These are phyloP conservation scores for Orthonevra nobilis DNA, from an alignment of 2,888 invertebrate species.

Conservation along the genomic window DNA sequence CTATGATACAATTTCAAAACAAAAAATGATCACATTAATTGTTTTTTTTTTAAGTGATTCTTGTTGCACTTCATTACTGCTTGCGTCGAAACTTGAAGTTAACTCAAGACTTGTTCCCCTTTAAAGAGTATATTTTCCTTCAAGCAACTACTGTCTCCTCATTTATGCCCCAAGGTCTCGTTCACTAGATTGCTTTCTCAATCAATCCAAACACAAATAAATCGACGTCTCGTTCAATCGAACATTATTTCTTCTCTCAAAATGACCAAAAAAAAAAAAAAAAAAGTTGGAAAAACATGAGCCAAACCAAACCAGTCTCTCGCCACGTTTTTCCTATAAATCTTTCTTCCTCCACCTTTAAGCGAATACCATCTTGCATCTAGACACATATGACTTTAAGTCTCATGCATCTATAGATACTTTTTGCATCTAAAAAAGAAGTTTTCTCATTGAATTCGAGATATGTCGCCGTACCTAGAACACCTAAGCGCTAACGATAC, in stretches of 20 bases:
- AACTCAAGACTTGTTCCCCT: too few relatives aligned
- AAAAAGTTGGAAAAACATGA: neutral
- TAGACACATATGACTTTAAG: too few relatives aligned
- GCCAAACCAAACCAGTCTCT: conserved; percentile 27
- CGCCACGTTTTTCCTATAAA: conserved; percentile 34
- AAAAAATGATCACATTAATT: too few relatives aligned
- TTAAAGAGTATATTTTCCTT: too few relatives aligned
- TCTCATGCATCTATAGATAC: too few relatives aligned
- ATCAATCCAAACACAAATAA: conserved; percentile 7
- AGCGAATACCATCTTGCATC: conserved; percentile 4
- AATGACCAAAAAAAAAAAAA: neutral
- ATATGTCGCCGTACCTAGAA: conserved; percentile 52
- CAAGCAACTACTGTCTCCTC: too few relatives aligned
- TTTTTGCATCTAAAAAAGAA: conserved; percentile 3
- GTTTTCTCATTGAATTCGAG: conserved; percentile 46
- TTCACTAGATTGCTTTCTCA: conserved; percentile 21
- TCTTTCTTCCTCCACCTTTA: conserved; percentile 12
- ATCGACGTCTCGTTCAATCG: conserved; percentile 28
- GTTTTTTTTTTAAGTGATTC: too few relatives aligned
- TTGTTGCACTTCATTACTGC: too few relatives aligned
- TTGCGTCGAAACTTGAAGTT: too few relatives aligned
- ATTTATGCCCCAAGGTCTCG: neutral
- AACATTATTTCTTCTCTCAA: neutral
- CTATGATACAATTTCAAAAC: too few relatives aligned
- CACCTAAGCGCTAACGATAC: conserved; percentile 46